Evolutionary conservation across 2,888 invertebrate genomes (phyloP).

Genomic region (Cacoxenus indagator): DNA sequence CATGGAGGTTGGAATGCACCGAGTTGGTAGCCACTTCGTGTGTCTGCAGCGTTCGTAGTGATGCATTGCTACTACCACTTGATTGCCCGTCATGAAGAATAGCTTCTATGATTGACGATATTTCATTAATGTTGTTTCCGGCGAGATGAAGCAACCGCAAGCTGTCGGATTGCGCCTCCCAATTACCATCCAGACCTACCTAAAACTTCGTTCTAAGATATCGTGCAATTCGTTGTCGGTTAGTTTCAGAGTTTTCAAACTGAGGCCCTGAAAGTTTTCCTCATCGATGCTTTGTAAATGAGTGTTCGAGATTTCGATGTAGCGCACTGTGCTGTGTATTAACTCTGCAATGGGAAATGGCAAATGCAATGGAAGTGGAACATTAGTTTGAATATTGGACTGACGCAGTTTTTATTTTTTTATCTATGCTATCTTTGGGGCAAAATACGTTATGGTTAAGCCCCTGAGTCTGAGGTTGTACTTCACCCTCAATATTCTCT

Average conservation of each 20-base stretch:
- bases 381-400: no score
- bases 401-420: no score
- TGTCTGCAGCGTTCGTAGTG: slow-evolving; percentile 50
- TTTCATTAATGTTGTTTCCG: slow-evolving; percentile 83
- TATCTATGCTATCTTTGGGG: no score
- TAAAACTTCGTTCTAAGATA: slow-evolving; percentile 84
- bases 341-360: slow-evolving; percentile 87
- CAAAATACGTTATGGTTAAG: no score
- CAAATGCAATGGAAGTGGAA: no score
- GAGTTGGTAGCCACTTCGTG: slow-evolving; percentile 45
- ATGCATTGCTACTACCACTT: slow-evolving; percentile 50
- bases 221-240: slow-evolving; percentile 87
- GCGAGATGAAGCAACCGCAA: slow-evolving; percentile 84
- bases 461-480: no score
- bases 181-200: slow-evolving; percentile 83
- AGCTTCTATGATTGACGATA: slow-evolving; percentile 70
- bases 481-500: no score
- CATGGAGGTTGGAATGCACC: slow-evolving; percentile 6
- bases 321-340: slow-evolving; percentile 83
- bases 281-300: slow-evolving; percentile 85
- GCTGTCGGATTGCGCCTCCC: slow-evolving; percentile 83
- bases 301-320: slow-evolving; percentile 87
- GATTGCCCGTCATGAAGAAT: slow-evolving; percentile 38
- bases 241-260: slow-evolving; percentile 84
- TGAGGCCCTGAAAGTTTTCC: slow-evolving; percentile 82